Percentiles rank a stretch among this genome's conserved stretches.
Conservation (phyloP, 2,888 invertebrate species). For the Lithophane ornitopus region DNA sequence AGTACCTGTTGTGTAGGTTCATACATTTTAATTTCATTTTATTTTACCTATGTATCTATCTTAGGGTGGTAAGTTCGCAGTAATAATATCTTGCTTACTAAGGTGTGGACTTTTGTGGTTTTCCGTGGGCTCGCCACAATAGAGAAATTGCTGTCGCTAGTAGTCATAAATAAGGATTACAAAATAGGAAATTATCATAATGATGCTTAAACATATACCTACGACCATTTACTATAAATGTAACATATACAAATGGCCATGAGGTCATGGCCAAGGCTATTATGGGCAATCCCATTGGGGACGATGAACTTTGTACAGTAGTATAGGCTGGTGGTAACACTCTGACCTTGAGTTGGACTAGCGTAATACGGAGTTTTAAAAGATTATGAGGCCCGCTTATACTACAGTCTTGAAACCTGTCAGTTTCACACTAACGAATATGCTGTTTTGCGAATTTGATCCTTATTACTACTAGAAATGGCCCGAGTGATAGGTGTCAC, state of each 20-base stretch:
- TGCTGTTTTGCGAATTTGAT: too few relatives aligned
- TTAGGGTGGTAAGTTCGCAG: background rate
- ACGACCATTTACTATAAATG: background rate
- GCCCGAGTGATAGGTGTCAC: too few relatives aligned
- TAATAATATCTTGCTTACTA: background rate
- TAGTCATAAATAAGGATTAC: too few relatives aligned
- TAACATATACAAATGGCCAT: background rate
- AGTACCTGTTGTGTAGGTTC: too few relatives aligned
- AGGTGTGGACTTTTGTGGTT: conserved; percentile 22
- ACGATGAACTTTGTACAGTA: background rate
- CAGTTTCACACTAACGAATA: too few relatives aligned
- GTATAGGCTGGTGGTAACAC: too few relatives aligned
- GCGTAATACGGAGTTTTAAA: too few relatives aligned
- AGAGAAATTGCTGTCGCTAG: background rate
- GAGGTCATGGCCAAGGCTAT: conserved; percentile 2
- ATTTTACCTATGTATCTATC: background rate
- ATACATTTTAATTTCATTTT: too few relatives aligned
- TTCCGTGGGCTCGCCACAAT: background rate
- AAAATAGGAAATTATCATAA: background rate
- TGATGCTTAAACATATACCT: background rate
- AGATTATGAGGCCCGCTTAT: too few relatives aligned
- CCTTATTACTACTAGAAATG: too few relatives aligned
- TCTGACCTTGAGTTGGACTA: too few relatives aligned
- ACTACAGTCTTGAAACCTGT: too few relatives aligned
- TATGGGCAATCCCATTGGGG: background rate